phyloP scores from a whole-genome alignment of 2,888 invertebrate genomes.

The Litoditis marina region DNA sequence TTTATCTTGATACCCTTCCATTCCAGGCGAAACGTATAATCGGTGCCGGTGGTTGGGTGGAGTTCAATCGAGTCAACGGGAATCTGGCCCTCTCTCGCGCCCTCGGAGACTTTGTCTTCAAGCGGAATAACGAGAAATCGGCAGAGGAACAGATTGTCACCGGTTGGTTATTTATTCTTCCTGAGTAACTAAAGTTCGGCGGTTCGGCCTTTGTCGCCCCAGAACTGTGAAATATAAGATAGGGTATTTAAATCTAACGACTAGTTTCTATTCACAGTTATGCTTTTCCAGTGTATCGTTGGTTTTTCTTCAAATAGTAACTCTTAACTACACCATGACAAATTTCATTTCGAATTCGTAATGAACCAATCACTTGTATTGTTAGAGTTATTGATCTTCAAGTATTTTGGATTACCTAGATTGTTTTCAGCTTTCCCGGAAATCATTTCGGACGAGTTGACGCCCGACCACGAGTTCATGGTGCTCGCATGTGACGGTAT shows the following conservation, averaged over 20 bases:
- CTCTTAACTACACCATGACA: too few relatives aligned
- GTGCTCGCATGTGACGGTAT: conserved; percentile 97
- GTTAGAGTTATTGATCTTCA: background rate
- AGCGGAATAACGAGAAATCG: conserved; percentile 79
- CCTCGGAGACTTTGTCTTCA: conserved; percentile 93
- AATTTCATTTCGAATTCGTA: too few relatives aligned
- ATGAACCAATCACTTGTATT: too few relatives aligned
- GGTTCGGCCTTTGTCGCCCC: too few relatives aligned
- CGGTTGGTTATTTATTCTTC: too few relatives aligned
- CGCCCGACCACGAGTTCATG: conserved; percentile 90
- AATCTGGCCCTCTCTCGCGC: conserved; percentile 86
- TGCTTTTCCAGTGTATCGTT: too few relatives aligned
- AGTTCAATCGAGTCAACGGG: conserved; percentile 90
- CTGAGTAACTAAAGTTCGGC: too few relatives aligned
- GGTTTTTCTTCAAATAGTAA: too few relatives aligned
- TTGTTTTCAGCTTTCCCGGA: conserved; percentile 80
- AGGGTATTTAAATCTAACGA: too few relatives aligned
- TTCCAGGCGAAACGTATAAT: conserved; percentile 74
- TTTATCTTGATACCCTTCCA: background rate
- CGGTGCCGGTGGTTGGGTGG: conserved; percentile 94
- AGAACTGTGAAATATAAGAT: too few relatives aligned
- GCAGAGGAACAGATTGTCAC: conserved; percentile 95
- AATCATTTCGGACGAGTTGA: conserved; percentile 77
- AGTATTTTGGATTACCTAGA: too few relatives aligned
- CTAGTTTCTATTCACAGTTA: too few relatives aligned